Conservation (phyloP, 1,140 invertebrate species). For the Drosophila orena region DNA sequence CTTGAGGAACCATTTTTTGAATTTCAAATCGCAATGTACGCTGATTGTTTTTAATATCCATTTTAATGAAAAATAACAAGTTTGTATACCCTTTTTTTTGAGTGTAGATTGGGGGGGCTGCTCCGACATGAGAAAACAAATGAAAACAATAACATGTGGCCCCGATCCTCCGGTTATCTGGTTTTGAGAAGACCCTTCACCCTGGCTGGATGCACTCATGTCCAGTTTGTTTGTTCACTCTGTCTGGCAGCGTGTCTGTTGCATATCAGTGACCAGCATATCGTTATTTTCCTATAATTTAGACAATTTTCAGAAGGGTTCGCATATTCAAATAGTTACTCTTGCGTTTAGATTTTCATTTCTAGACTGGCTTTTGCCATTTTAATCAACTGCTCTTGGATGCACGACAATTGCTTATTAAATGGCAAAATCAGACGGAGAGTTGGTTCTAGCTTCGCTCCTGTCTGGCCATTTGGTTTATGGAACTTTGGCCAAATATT, state of each 20-base stretch:
- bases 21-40: background rate
- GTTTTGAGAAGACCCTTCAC: constrained; percentile 24
- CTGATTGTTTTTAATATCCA: too few species aligned
- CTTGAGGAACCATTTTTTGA: background rate
- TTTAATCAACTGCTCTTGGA: constrained; percentile 65
- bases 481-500: constrained; percentile 73
- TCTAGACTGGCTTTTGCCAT: constrained; percentile 27
- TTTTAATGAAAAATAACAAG: too few species aligned
- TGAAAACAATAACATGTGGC: constrained; percentile 48
- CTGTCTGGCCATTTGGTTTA: constrained; percentile 55
- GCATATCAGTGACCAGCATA: constrained; percentile 67
- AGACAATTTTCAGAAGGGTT: constrained; percentile 38
- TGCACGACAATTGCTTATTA: constrained; percentile 32
- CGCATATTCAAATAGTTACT: constrained; percentile 55
- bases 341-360: constrained; percentile 9
- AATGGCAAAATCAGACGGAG: constrained; percentile 48
- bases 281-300: constrained; percentile 57
- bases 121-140: constrained; percentile 30
- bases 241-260: constrained; percentile 47
- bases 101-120: constrained; percentile 8
- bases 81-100: background rate
- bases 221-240: constrained; percentile 46
- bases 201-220: constrained; percentile 27
- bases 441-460: constrained; percentile 34
- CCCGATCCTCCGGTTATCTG: constrained; percentile 17